Evolutionary conservation across 2,888 invertebrate species (phyloP).

Genomic region (Melikaiella ostensackeni): DNA sequence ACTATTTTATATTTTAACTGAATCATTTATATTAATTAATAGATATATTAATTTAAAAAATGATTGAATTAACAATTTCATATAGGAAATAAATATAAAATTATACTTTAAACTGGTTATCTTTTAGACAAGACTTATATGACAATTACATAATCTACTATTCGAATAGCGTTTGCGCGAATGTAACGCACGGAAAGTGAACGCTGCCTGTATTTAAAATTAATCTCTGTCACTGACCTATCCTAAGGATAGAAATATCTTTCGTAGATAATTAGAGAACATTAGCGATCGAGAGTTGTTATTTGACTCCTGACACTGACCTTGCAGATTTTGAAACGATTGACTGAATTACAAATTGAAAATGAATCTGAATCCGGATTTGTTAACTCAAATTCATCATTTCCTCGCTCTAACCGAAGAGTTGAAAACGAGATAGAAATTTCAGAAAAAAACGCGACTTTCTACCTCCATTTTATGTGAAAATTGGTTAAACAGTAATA

Average conservation of each 20-base stretch:
- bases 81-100: no score
- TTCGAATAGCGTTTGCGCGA: slow-evolving; percentile 13
- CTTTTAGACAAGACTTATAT: neutral
- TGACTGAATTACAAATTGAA: neutral
- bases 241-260: slow-evolving; percentile 38
- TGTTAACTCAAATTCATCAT: no score
- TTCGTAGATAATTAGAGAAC: slow-evolving; percentile 32
- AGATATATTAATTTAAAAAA: no score
- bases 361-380: neutral
- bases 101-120: neutral
- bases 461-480: no score
- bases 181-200: slow-evolving; percentile 3
- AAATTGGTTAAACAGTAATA: no score
- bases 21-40: no score
- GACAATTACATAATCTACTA: slow-evolving; percentile 13
- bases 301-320: slow-evolving; percentile 26
- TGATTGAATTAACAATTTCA: no score
- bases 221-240: slow-evolving; percentile 38
- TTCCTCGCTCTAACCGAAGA: no score
- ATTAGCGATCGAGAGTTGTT: neutral
- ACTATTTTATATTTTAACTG: no score
- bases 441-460: no score
- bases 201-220: slow-evolving; percentile 17
- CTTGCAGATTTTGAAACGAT: neutral
- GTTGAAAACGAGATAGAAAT: no score